Percentiles rank a stretch among this genome's conserved stretches.
Evolutionary conservation across 2,113 vertebrate species (phyloP).

Genomic region (Silurus glanis): DNA sequence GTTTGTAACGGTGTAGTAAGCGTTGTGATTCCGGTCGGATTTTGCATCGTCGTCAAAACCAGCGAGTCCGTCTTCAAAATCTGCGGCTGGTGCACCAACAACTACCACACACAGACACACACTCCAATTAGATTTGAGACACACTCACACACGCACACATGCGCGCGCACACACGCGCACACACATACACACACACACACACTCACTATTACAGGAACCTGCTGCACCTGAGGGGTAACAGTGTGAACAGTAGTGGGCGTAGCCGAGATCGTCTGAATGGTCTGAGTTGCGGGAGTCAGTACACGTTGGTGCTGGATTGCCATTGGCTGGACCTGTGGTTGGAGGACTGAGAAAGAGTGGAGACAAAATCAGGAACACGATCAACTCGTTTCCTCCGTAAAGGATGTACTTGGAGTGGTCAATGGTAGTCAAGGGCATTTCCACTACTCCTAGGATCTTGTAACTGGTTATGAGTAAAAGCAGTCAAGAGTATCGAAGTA

Average conservation of each 20-base stretch:
- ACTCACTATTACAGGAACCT: conserved; percentile 71
- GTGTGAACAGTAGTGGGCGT: conserved; percentile 87
- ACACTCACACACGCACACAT: no score
- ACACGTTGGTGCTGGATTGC: conserved; percentile 94
- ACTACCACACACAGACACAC: conserved; percentile 67
- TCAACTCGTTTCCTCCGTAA: no score
- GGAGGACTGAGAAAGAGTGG: conserved; percentile 78
- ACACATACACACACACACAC: background rate
- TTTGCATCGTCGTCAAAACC: conserved; percentile 92
- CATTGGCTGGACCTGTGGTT: conserved; percentile 90
- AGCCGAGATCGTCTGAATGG: conserved; percentile 84
- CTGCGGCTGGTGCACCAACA: conserved; percentile 95
- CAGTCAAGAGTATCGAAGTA: background rate
- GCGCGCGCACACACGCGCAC: conserved; percentile 22
- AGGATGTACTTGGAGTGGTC: no score
- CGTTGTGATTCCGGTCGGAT: conserved; percentile 83
- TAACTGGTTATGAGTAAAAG: no score
- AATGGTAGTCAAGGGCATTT: background rate
- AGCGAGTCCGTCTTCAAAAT: conserved; percentile 96
- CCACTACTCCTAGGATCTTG: no score
- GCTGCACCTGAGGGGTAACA: conserved; percentile 87
- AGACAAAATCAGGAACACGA: background rate
- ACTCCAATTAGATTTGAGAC: background rate
- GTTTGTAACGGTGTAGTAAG: conserved; percentile 90
- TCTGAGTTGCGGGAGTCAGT: conserved; percentile 84